phyloP scores from a whole-genome alignment of 2,797 vertebrate species.

The Tapera naevia region DNA sequence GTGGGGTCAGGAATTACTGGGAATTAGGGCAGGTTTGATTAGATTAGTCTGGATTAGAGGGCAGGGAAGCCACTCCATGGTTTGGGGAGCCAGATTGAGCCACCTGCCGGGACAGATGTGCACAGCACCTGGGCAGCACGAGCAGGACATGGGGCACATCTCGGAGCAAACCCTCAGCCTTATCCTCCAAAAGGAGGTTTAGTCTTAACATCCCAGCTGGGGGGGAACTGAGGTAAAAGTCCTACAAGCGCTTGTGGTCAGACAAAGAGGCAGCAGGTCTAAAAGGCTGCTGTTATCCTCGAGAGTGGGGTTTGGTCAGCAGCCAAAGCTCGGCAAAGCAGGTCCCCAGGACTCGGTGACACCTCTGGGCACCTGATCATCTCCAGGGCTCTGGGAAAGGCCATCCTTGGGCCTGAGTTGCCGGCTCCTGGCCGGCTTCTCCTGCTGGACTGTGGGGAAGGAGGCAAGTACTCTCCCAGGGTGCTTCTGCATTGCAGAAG shows the following conservation, averaged over 20 bases:
- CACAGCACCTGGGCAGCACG: accelerated
- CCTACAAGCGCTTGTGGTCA: not conserved
- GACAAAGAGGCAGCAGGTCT: not conserved
- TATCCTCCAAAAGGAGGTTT: not conserved
- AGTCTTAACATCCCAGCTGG: accelerated
- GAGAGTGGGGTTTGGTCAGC: not conserved
- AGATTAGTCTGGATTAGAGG: slow-evolving; percentile 13
- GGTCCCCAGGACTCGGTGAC: accelerated
- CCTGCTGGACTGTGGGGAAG: not conserved
- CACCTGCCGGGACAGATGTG: accelerated
- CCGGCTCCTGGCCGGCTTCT: not conserved
- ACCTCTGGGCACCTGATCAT: accelerated
- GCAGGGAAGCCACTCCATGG: not conserved
- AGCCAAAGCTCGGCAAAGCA: not conserved
- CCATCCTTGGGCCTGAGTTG: too few species aligned
- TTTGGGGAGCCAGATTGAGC: not conserved
- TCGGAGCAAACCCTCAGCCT: accelerated
- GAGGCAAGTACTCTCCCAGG: not conserved
- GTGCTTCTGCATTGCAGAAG: too few species aligned
- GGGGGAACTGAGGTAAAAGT: not conserved
- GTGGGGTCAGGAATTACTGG: not conserved
- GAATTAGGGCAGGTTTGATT: slow-evolving; percentile 31
- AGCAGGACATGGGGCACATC: not conserved
- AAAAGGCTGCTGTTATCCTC: not conserved
- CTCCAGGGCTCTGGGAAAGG: not conserved